Evolutionary conservation across 2,888 invertebrate genomes (phyloP).

Genomic region (Galerucella calmariensis): DNA sequence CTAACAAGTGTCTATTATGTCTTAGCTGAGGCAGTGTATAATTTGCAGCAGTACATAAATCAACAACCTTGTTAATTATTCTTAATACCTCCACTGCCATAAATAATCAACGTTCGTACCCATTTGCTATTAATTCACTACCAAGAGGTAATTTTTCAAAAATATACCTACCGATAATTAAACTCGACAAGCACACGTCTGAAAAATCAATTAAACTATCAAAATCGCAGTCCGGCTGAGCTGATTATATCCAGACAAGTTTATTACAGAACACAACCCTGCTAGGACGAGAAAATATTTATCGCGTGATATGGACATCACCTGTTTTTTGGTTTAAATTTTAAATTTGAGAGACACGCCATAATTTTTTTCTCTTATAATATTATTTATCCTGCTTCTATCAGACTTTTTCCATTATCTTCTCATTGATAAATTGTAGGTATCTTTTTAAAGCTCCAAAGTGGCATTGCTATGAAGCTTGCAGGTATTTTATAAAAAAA

Average conservation of each 20-base stretch:
- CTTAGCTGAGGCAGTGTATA: conserved; percentile 27
- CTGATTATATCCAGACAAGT: conserved; percentile 23
- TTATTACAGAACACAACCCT: conserved; percentile 14
- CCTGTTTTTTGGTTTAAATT: not conserved
- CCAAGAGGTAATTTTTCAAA: conserved; percentile 30
- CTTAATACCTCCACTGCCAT: conserved; percentile 29
- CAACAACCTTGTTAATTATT: conserved; percentile 32
- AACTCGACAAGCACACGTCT: conserved; percentile 25
- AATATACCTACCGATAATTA: conserved; percentile 20
- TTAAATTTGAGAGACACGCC: not conserved
- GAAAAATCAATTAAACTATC: conserved; percentile 35
- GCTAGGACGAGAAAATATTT: not conserved
- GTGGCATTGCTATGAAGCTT: not conserved
- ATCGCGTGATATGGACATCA: not conserved
- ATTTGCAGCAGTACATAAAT: conserved; percentile 31
- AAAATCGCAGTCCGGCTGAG: conserved; percentile 10
- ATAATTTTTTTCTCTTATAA: not conserved
- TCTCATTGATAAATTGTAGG: not conserved
- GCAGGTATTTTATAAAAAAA: no score
- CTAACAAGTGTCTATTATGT: conserved; percentile 39
- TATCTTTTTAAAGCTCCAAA: not conserved
- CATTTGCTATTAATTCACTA: conserved; percentile 24
- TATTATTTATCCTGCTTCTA: not conserved
- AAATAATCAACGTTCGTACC: conserved; percentile 27
- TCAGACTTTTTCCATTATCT: not conserved